A percentile compares a stretch with the other conserved stretches of the same genome.
Conservation (phyloP, 2,888 invertebrate species). For the Sarcophaga subvicina region DNA sequence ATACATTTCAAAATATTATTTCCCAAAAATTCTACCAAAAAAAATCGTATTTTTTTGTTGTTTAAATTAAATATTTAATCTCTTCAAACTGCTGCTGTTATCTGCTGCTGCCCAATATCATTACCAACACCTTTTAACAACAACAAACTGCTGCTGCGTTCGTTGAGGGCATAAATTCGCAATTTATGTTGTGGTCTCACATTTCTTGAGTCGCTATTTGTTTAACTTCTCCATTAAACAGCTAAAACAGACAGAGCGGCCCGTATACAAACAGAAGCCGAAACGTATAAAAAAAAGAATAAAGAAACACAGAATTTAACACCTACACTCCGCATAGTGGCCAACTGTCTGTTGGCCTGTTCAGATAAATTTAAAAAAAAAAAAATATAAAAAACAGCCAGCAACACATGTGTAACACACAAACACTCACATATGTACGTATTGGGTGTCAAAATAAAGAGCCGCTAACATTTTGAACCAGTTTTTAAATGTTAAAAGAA, state of each 20-base stretch:
- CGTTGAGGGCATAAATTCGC: conserved; percentile 1
- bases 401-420: too few species aligned
- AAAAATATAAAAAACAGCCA: not conserved
- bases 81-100: not conserved
- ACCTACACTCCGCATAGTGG: conserved; percentile 44
- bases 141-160: not conserved
- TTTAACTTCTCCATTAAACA: conserved; percentile 33
- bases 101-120: not conserved
- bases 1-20: too few species aligned
- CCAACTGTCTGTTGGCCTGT: conserved; percentile 2
- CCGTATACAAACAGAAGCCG: conserved; percentile 58
- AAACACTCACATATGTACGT: not conserved
- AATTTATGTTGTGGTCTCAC: conserved; percentile 37
- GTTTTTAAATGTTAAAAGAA: not conserved
- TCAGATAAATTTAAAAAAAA: not conserved
- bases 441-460: conserved; percentile 31
- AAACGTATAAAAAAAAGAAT: conserved; percentile 59
- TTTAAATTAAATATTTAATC: not conserved
- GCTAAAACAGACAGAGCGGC: not conserved
- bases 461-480: not conserved
- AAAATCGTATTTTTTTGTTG: too few species aligned
- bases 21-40: too few species aligned
- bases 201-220: conserved; percentile 40
- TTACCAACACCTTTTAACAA: conserved; percentile 1
- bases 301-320: conserved; percentile 37